A percentile compares a stretch with the other conserved stretches of the same genome.
Conservation (phyloP, 64 coral and sea anemone genomes). For the Montipora capricornis region DNA sequence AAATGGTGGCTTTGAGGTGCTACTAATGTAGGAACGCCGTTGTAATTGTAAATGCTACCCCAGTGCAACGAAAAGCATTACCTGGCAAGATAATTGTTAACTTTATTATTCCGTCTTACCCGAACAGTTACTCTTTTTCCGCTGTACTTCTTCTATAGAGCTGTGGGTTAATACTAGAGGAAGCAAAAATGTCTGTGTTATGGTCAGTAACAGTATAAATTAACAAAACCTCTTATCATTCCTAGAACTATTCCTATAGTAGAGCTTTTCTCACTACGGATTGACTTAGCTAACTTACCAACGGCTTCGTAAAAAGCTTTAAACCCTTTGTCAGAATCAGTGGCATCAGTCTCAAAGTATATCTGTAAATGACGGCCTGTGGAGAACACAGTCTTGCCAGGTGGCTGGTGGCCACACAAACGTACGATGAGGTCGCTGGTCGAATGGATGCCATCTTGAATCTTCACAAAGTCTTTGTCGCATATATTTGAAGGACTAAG, state of each 20-base stretch:
- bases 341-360: not conserved
- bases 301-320: not conserved
- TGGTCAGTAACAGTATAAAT: no score
- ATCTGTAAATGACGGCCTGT: constrained; percentile 14
- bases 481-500: not conserved
- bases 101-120: not conserved
- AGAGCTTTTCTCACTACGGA: no score
- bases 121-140: not conserved
- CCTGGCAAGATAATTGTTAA: no score
- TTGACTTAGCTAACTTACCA: not conserved
- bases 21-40: no score
- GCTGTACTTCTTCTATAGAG: not conserved
- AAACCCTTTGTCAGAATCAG: not conserved
- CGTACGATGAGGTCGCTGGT: constrained; percentile 39
- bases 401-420: not conserved
- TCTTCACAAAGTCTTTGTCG: constrained; percentile 7
- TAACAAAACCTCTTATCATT: no score
- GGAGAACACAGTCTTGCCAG: not conserved
- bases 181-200: not conserved
- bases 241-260: no score
- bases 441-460: not conserved
- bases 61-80: no score
- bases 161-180: not conserved
- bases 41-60: no score
- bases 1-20: no score